Conservation (phyloP, 2,113 vertebrate species). For the Lophotis ruficrista region DNA sequence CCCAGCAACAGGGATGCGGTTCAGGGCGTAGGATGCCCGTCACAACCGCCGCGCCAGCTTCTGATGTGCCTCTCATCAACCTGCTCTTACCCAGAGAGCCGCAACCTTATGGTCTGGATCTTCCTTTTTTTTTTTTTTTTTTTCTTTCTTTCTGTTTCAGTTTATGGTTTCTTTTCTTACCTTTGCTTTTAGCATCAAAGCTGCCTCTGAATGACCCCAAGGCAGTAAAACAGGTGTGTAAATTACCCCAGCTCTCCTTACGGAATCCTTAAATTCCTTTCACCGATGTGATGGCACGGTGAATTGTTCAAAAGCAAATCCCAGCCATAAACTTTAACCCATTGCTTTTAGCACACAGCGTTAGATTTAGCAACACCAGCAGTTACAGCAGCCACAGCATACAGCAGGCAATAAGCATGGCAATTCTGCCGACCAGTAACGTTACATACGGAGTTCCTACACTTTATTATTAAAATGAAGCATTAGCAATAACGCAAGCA, state of each 20-base stretch:
- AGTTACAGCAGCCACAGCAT: fast-evolving
- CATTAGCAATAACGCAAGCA: neutral
- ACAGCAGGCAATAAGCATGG: neutral
- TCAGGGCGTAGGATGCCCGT: neutral
- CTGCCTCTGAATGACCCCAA: neutral
- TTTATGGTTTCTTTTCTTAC: neutral
- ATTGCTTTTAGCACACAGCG: neutral
- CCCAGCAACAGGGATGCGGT: neutral
- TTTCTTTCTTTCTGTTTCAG: neutral
- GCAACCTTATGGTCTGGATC: neutral
- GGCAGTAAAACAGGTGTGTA: neutral
- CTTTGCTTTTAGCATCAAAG: neutral
- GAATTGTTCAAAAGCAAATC: neutral
- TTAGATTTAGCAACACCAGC: neutral
- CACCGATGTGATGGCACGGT: neutral
- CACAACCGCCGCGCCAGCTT: neutral
- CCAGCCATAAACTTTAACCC: neutral
- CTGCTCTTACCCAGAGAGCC: neutral
- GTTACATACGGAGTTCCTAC: neutral
- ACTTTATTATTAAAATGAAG: neutral
- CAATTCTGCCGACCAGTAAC: neutral
- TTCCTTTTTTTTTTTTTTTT: neutral
- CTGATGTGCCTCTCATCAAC: neutral
- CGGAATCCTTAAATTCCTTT: neutral
- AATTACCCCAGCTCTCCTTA: neutral